Percentiles rank a stretch among this genome's conserved stretches.
Evolutionary conservation across 2,113 vertebrate genomes (phyloP).

Genomic region (Motacilla tschutschensis): DNA sequence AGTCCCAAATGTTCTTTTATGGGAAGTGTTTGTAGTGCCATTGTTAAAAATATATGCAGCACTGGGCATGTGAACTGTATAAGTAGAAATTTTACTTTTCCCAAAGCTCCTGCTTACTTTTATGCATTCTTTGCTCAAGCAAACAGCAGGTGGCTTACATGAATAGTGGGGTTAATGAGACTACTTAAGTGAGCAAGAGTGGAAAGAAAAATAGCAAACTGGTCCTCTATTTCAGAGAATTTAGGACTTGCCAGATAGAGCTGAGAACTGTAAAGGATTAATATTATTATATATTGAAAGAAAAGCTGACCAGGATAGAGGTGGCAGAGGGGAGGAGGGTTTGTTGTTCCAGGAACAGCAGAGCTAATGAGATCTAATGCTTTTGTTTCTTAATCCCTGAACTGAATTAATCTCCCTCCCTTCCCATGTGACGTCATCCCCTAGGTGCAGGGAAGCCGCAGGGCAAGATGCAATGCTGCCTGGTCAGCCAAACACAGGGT

Average conservation of each 20-base stretch:
- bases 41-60: conserved; percentile 54
- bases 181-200: conserved; percentile 40
- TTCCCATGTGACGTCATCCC: conserved; percentile 35
- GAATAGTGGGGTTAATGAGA: conserved; percentile 57
- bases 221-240: conserved; percentile 11
- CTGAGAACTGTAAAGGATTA: conserved; percentile 10
- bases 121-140: conserved; percentile 58
- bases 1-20: conserved; percentile 57
- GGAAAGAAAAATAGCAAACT: not conserved
- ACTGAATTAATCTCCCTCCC: conserved; percentile 33
- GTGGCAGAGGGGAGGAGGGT: not conserved
- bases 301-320: not conserved
- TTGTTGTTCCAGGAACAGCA: conserved; percentile 21
- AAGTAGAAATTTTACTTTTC: conserved; percentile 60
- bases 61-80: conserved; percentile 29
- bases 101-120: conserved; percentile 56
- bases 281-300: conserved; percentile 24
- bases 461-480: not conserved
- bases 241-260: conserved; percentile 6
- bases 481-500: not conserved
- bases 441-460: not conserved
- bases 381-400: conserved; percentile 55
- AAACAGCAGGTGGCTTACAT: conserved; percentile 62
- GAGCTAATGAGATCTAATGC: conserved; percentile 45
- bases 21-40: conserved; percentile 46